Percentiles rank a stretch among this genome's conserved stretches.
phyloP scores from a whole-genome alignment of 2,797 vertebrate genomes.

The Babyrousa celebensis region DNA sequence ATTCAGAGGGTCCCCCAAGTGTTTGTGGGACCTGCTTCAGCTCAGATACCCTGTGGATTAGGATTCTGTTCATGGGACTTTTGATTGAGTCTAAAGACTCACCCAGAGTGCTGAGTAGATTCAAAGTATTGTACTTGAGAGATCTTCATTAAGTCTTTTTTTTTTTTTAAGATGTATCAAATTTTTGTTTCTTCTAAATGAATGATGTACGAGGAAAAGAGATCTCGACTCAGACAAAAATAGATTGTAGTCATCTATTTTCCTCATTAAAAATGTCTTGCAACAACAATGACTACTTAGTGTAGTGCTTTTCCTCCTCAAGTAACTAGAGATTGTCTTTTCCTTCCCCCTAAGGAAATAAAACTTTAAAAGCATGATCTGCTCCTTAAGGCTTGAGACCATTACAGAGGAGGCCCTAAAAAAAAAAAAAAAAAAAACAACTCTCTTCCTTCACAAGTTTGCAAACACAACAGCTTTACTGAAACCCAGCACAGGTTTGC shows the following conservation, averaged over 20 bases:
- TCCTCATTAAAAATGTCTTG: constrained; percentile 6
- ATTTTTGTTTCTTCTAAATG: constrained; percentile 47
- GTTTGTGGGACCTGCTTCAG: not conserved
- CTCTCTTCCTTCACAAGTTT: constrained; percentile 62
- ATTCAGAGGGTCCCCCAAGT: too few species aligned
- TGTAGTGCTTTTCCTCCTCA: not conserved
- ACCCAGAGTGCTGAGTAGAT: not conserved
- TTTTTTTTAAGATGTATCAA: constrained; percentile 15
- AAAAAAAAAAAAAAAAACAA: constrained; percentile 71
- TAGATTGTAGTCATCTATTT: not conserved
- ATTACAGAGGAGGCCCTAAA: not conserved
- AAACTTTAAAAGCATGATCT: constrained; percentile 43
- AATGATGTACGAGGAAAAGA: not conserved
- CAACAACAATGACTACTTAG: not conserved
- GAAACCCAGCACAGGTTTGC: not conserved
- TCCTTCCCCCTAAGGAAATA: not conserved
- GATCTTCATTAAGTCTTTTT: not conserved
- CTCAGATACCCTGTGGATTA: not conserved
- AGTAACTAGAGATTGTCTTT: not conserved
- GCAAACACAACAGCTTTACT: not conserved
- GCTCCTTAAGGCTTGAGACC: constrained; percentile 1
- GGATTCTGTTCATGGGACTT: not conserved
- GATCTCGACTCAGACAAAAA: not conserved
- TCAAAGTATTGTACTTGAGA: not conserved
- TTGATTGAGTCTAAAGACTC: not conserved